These are phyloP conservation scores for Chlorops oryzae DNA, from an alignment of 1,140 invertebrate genomes.

Conservation along the genomic window DNA sequence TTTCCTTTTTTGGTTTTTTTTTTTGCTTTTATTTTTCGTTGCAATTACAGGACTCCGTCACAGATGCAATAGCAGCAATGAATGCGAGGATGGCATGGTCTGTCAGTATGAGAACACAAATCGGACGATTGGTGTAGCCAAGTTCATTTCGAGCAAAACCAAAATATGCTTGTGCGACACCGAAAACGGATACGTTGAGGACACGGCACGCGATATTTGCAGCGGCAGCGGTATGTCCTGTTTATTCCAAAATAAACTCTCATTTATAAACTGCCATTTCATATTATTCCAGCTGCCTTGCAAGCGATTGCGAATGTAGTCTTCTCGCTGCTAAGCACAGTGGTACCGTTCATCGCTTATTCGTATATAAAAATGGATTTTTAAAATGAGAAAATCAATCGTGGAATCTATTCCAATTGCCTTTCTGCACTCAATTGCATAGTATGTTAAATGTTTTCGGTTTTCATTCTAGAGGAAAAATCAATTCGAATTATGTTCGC, in stretches of 20 bases:
- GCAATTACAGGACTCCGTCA: constrained; percentile 51
- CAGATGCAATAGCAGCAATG: constrained; percentile 50
- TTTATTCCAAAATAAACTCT: background rate
- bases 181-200: constrained; percentile 52
- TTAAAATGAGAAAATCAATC: too few relatives aligned
- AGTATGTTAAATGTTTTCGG: too few relatives aligned
- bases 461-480: too few relatives aligned
- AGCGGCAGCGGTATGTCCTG: constrained; percentile 49
- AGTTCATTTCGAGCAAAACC: constrained; percentile 42
- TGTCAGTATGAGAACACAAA: constrained; percentile 52
- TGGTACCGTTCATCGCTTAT: constrained; percentile 12
- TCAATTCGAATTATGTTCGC: too few relatives aligned
- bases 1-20: background rate
- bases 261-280: background rate
- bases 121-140: constrained; percentile 44
- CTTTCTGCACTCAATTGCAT: too few relatives aligned
- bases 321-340: constrained; percentile 5
- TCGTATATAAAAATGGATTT: constrained; percentile 14
- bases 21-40: background rate
- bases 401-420: too few relatives aligned
- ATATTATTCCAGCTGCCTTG: constrained; percentile 10
- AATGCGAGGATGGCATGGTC: constrained; percentile 53
- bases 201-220: constrained; percentile 49
- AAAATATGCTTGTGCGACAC: constrained; percentile 54
- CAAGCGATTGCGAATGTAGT: constrained; percentile 12